phyloP scores from a whole-genome alignment of 2,113 vertebrate species.

The Aspiorhynchus laticeps region DNA sequence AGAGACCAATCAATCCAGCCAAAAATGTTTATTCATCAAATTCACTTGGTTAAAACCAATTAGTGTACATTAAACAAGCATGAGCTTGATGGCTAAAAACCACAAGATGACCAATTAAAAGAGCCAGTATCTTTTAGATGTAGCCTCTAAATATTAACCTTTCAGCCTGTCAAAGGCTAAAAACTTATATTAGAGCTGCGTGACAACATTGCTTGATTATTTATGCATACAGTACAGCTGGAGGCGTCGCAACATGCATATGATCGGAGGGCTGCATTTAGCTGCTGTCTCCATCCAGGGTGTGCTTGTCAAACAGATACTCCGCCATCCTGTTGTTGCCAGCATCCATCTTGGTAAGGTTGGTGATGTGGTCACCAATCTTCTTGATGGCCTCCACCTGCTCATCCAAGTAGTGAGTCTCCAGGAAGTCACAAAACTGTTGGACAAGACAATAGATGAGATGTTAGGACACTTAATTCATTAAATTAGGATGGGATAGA shows the following conservation, averaged over 20 bases:
- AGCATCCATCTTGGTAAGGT: conserved; percentile 75
- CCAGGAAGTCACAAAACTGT: conserved; percentile 86
- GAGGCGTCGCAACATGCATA: background rate
- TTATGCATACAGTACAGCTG: background rate
- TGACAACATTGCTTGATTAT: background rate
- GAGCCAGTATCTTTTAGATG: background rate
- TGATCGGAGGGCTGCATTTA: conserved; percentile 56
- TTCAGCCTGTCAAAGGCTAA: background rate
- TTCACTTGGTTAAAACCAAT: conserved; percentile 3
- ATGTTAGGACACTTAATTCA: background rate
- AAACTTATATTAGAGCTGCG: background rate
- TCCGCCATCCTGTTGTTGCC: conserved; percentile 87
- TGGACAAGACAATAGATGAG: background rate
- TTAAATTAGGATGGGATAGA: background rate
- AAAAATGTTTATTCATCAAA: conserved; percentile 52
- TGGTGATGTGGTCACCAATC: conserved; percentile 81
- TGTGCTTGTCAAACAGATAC: conserved; percentile 97
- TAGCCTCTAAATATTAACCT: background rate
- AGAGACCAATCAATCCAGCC: background rate
- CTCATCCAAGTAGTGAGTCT: conserved; percentile 92
- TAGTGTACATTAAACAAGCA: background rate
- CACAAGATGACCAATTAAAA: background rate
- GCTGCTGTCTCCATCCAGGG: conserved; percentile 78
- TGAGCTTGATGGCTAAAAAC: background rate
- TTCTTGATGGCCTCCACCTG: conserved; percentile 95